Conservation (phyloP, 53 echinoderm and acorn worm genomes). For the Echinarachnius parma region DNA sequence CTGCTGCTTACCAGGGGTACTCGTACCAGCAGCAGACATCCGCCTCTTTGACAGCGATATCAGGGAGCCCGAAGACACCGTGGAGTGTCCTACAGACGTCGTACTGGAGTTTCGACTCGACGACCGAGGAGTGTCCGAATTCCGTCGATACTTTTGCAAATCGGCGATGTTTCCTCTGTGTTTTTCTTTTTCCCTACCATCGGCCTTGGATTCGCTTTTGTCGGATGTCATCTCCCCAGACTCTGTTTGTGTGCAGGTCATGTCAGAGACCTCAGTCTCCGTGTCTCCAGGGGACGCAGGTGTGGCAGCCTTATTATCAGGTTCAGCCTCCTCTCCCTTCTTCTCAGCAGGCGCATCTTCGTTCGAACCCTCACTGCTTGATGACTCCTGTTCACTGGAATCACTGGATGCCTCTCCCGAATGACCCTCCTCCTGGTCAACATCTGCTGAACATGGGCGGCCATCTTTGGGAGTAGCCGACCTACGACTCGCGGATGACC, state of each 20-base stretch:
- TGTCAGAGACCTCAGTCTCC: background rate
- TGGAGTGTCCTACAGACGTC: constrained; percentile 63
- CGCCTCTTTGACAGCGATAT: constrained; percentile 63
- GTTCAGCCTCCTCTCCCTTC: background rate
- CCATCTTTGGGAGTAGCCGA: background rate
- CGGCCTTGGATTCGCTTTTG: background rate
- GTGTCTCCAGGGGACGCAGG: background rate
- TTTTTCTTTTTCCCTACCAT: background rate
- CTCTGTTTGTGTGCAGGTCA: background rate
- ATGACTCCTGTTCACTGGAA: background rate
- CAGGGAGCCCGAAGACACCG: constrained; percentile 62
- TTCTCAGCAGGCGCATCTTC: background rate
- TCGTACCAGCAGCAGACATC: constrained; percentile 47
- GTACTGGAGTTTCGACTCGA: constrained; percentile 57
- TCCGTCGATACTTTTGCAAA: constrained; percentile 13
- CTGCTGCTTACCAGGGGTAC: constrained; percentile 26
- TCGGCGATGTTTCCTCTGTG: constrained; percentile 22
- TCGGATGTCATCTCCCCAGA: background rate
- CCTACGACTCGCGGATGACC: background rate
- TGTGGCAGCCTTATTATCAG: background rate
- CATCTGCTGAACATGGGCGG: background rate
- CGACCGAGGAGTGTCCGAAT: constrained; percentile 15
- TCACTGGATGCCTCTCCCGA: background rate
- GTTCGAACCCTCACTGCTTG: constrained; percentile 4
- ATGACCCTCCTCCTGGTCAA: background rate